Evolutionary conservation across 2,797 vertebrate genomes (phyloP).

Genomic region (Lophius americanus): DNA sequence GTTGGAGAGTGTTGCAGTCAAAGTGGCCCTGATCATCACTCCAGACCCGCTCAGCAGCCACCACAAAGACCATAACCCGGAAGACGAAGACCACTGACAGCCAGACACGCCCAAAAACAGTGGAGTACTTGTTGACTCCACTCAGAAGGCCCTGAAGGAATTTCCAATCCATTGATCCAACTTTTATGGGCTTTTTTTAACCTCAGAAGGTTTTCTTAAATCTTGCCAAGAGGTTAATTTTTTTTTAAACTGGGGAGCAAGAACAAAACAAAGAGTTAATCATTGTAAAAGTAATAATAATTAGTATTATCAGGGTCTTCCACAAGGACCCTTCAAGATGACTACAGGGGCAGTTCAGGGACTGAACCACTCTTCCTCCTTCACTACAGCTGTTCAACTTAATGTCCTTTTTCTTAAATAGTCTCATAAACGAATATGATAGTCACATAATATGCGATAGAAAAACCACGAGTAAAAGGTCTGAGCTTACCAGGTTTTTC

Average conservation of each 20-base stretch:
- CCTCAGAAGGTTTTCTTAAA: slow-evolving; percentile 9
- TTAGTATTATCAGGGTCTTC: no score
- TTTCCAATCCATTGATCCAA: slow-evolving; percentile 90
- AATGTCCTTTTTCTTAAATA: no score
- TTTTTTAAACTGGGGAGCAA: background rate
- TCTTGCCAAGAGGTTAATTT: background rate
- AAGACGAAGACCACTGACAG: slow-evolving; percentile 92
- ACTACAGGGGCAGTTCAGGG: no score
- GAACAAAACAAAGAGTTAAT: slow-evolving; percentile 1
- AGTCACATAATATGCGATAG: no score
- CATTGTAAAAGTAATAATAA: no score
- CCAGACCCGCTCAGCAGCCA: slow-evolving; percentile 91
- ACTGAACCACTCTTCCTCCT: no score
- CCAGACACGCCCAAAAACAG: slow-evolving; percentile 91
- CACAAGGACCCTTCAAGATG: no score
- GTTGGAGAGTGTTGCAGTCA: slow-evolving; percentile 92
- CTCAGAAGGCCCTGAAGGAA: slow-evolving; percentile 86
- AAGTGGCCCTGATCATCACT: slow-evolving; percentile 92
- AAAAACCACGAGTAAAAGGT: background rate
- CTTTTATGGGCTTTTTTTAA: slow-evolving; percentile 7
- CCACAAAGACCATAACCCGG: slow-evolving; percentile 90
- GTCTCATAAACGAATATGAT: no score
- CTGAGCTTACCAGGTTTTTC: slow-evolving; percentile 24
- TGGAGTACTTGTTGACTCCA: slow-evolving; percentile 93
- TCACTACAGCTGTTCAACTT: no score